phyloP scores from a whole-genome alignment of 2,888 invertebrate genomes.

The Frankliniella intonsa region DNA sequence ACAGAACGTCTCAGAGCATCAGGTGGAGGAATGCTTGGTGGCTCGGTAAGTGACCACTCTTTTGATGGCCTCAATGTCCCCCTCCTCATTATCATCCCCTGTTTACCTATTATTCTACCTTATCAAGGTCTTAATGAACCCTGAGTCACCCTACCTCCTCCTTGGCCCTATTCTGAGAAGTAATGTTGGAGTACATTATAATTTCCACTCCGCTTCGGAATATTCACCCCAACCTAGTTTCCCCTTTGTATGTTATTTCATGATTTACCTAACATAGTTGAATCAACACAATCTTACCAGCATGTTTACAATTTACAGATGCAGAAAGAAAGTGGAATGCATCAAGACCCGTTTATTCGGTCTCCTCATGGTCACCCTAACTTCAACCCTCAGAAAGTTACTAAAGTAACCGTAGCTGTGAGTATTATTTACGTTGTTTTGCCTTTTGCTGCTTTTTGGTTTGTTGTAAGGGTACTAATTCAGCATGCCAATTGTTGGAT shows the following conservation, averaged over 20 bases:
- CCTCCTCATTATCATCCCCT: background rate
- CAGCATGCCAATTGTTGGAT: background rate
- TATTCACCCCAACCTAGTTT: background rate
- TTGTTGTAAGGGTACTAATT: background rate
- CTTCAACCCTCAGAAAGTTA: conserved; percentile 90
- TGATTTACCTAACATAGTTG: background rate
- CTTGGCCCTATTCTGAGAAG: background rate
- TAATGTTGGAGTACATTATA: background rate
- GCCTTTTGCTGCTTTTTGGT: background rate
- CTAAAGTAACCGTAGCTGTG: conserved; percentile 55
- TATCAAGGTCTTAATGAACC: background rate
- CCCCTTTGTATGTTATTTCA: background rate
- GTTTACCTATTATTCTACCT: background rate
- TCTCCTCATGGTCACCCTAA: conserved; percentile 87
- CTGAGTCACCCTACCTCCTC: background rate
- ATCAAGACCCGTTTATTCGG: conserved; percentile 80
- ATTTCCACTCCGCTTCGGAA: background rate
- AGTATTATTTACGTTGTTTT: background rate
- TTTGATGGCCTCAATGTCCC: background rate
- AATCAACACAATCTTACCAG: too few relatives aligned
- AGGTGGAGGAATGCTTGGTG: conserved; percentile 21
- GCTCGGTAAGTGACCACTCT: background rate
- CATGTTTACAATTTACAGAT: conserved; percentile 37
- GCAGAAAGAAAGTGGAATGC: conserved; percentile 56
- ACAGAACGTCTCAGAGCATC: conserved; percentile 36